Base-by-base conservation (phyloP, 2,888 invertebrate genomes). In the Sarcophaga subvicina region DNA sequence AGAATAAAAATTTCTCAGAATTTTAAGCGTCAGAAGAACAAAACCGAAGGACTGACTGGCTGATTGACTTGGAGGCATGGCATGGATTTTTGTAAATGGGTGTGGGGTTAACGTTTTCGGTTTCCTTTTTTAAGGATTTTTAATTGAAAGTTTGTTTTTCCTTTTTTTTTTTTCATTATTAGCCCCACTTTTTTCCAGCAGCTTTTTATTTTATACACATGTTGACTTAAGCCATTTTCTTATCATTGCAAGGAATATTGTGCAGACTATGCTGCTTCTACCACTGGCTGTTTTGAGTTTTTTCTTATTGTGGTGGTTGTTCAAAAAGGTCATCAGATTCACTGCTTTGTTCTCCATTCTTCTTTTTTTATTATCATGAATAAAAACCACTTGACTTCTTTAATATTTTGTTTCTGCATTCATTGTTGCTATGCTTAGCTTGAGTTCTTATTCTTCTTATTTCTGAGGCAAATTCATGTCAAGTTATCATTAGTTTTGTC, bases 401-500 rank as follows among this genome's bases (percentile, higher is more conserved):
- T 47, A 11, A 72, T 72, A 49, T 12, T 12, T 20, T 45, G 10
- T 72, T 37, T 11, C 2, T 78, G 47, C 59, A 66, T 45, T n/a
- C 11, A 25, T 54, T 71, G 45, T 47, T 71, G 71, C 69, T 5
- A 37, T 37, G 2, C 17, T 20, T 67, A 4, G 11, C 45, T 45
- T 67, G 8, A 37, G n/a, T 3, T 66, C 14, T 37, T 27, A 0
- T 27, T 10, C 37, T 37, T 37, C 10, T 37, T 37, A 6, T n/a
- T 70, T 12, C 49, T 84, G 67, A 80, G 27, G 84, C 71, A 67
- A 80, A 85, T 80, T 75, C 80, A 80, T 80, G 84, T 80, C 84
- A 84, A 84, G 84, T 85, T 80, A 76, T 85, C 66, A 84, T 84
- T 76, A 80, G 60, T 75, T 84, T 79, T 54, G 17, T 54, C 17